Conservation (phyloP, 64 coral and sea anemone genomes). For the Stichodactyla helianthus region DNA sequence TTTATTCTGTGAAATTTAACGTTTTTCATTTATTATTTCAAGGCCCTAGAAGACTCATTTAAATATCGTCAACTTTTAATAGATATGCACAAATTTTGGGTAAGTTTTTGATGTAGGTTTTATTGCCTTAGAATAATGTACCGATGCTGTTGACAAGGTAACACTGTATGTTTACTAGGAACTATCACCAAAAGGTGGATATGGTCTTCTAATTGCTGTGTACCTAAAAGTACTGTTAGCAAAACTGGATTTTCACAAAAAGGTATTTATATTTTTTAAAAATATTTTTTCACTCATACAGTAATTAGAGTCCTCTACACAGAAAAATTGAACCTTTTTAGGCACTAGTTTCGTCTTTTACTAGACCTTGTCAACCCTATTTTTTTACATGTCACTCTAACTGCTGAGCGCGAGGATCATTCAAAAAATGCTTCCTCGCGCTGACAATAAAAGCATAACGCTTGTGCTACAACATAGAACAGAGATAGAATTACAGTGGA, state of each 20-base stretch:
- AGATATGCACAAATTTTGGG: slow-evolving; percentile 75
- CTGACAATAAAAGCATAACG: too few species aligned
- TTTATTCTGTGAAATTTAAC: neutral
- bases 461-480: too few species aligned
- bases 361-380: too few species aligned
- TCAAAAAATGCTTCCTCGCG: too few species aligned
- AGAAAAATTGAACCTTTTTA: too few species aligned
- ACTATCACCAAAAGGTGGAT: slow-evolving; percentile 93
- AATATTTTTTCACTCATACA: too few species aligned
- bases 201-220: slow-evolving; percentile 64
- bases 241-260: slow-evolving; percentile 94
- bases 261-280: slow-evolving; percentile 30
- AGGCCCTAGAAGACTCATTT: slow-evolving; percentile 66
- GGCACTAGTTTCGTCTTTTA: too few species aligned
- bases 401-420: too few species aligned
- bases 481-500: too few species aligned
- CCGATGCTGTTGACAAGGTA: neutral
- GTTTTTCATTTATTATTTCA: neutral
- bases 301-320: too few species aligned
- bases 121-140: neutral
- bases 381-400: too few species aligned
- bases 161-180: slow-evolving; percentile 38
- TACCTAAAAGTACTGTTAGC: slow-evolving; percentile 74
- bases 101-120: slow-evolving; percentile 5
- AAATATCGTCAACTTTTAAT: slow-evolving; percentile 44